Conservation (phyloP, 2,797 vertebrate species). For the Gymnodraco acuticeps region DNA sequence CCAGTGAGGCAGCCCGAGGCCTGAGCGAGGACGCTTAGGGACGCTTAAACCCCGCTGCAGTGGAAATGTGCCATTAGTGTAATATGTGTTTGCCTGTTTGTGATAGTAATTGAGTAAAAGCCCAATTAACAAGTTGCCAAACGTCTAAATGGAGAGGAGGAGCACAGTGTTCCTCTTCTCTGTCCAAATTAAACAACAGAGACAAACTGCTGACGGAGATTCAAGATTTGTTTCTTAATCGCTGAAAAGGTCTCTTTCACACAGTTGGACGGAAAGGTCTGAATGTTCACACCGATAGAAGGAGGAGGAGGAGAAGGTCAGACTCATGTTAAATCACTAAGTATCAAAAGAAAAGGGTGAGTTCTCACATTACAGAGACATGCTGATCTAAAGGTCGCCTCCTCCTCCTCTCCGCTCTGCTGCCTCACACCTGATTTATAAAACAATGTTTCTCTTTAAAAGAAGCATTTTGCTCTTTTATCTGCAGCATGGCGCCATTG, state of each 20-base stretch:
- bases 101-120: no score
- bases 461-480: no score
- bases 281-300: constrained; percentile 21
- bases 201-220: neutral
- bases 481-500: no score
- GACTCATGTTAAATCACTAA: constrained; percentile 50
- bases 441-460: no score
- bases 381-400: constrained; percentile 45
- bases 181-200: neutral
- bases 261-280: constrained; percentile 33
- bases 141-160: no score
- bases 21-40: no score
- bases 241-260: constrained; percentile 67
- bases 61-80: no score
- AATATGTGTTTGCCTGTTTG: no score
- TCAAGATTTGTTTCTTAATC: constrained; percentile 13
- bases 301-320: constrained; percentile 36
- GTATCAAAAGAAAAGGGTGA: constrained; percentile 29
- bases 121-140: no score
- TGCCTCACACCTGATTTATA: no score
- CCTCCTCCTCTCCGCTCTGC: neutral
- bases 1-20: no score
- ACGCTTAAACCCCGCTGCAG: no score
- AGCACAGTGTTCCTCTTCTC: neutral
- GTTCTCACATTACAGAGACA: constrained; percentile 35